Evolutionary conservation across 2,797 vertebrate species (phyloP), one percentile per base, ranked within the genome.

Genomic region (Kryptopterus vitreolus): DNA sequence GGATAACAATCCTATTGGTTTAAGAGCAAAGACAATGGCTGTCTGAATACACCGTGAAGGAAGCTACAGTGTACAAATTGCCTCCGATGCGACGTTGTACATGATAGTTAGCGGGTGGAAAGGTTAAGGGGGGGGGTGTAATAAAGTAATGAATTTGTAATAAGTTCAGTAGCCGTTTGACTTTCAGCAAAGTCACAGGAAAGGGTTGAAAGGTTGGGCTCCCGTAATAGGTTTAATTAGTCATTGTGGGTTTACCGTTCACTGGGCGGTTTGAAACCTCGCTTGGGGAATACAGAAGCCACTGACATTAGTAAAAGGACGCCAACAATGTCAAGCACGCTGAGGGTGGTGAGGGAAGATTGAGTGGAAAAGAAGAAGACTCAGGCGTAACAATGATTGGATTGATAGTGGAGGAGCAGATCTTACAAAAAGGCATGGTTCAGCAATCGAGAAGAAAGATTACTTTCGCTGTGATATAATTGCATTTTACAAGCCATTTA

Each of bases 161-260:
- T 61, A 48, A 35, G 38, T 69, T 26, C 20, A 50, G 61, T 18
- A 66, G 3, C 80, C 69, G 61, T 61, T 76, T 85, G 80, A 85
- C 84, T 84, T 87, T 85, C 62, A 84, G 38, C 29, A 29, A 48
- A 62, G 69, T 53, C 63, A 50, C n/a, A 59, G 63, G 48, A 57
- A 57, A 62, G 57, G n/a, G 26, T 26, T 29, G 59, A 57, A n/a
- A 50, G 65, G 35, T 18, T 76, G 72, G 50, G 35, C 70, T 74
- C 78, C 22, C 22, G 46, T 82, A 82, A 81, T 81, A 50, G 75
- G n/a, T 78, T 72, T 82, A 81, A 84, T 84, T 82, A 81, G 81
- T 66, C 79, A 76, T 18, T 61, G 58, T 80, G 79, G 80, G 78
- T 80, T 79, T 84, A 82, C 62, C 71, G 46, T 80, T 75, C 77